Evolutionary conservation across 1,140 invertebrate genomes (phyloP).

Genomic region (Reticulitermes speratus): DNA sequence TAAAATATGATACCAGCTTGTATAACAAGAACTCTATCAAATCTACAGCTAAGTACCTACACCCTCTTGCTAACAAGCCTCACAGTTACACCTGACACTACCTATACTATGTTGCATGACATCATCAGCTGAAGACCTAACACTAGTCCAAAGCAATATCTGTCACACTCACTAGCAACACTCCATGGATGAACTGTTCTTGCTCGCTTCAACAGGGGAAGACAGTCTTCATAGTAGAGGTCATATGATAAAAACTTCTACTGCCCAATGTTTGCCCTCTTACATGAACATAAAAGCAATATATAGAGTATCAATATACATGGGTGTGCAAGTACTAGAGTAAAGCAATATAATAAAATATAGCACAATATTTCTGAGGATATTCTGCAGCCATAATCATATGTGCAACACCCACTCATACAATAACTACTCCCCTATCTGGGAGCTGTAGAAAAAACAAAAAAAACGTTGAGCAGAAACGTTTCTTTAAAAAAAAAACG

Average conservation of each 20-base stretch:
- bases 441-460: no score
- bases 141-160: no score
- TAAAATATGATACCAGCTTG: no score
- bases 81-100: neutral
- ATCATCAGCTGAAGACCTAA: neutral
- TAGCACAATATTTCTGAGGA: neutral
- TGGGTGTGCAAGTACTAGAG: neutral
- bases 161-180: neutral
- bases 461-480: no score
- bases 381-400: neutral
- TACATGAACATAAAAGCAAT: neutral
- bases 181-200: neutral
- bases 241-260: neutral
- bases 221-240: neutral
- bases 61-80: neutral
- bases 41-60: no score
- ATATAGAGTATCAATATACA: neutral
- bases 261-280: neutral
- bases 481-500: no score
- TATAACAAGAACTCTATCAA: no score
- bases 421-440: neutral
- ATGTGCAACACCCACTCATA: conserved; percentile 1
- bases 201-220: neutral
- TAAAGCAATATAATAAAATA: neutral
- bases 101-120: neutral